Conservation (phyloP, 2,113 vertebrate genomes). For the Lepidothrix coronata region DNA sequence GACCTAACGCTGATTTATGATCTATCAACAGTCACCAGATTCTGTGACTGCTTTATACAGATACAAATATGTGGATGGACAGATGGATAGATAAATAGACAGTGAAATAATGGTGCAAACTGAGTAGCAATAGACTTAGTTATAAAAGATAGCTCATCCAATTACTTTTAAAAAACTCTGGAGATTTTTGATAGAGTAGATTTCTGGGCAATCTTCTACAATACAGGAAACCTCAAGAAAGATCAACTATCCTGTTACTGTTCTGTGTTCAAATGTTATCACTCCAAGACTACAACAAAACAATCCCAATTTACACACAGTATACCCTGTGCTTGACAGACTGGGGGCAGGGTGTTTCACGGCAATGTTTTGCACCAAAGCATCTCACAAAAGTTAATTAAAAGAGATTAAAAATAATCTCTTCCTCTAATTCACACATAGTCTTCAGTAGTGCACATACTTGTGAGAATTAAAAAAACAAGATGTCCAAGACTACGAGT, state of each 20-base stretch:
- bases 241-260: not conserved
- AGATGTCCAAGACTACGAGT: not conserved
- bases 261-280: not conserved
- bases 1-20: constrained; percentile 69
- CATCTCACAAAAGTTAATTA: not conserved
- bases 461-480: not conserved
- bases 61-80: constrained; percentile 10
- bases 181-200: not conserved
- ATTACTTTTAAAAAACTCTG: constrained; percentile 30
- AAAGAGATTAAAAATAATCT: not conserved
- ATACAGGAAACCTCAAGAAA: not conserved
- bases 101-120: constrained; percentile 64
- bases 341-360: not conserved
- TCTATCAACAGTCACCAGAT: constrained; percentile 68
- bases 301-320: not conserved
- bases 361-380: not conserved
- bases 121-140: constrained; percentile 24
- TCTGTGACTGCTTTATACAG: constrained; percentile 58
- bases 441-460: not conserved
- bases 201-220: not conserved
- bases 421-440: not conserved
- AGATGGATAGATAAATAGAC: constrained; percentile 58
- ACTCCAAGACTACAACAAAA: not conserved
- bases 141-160: constrained; percentile 46
- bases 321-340: not conserved